Evolutionary conservation across 2,113 vertebrate species (phyloP), one percentile per base, ranked within the genome.

Genomic region (Gallinago undulata): DNA sequence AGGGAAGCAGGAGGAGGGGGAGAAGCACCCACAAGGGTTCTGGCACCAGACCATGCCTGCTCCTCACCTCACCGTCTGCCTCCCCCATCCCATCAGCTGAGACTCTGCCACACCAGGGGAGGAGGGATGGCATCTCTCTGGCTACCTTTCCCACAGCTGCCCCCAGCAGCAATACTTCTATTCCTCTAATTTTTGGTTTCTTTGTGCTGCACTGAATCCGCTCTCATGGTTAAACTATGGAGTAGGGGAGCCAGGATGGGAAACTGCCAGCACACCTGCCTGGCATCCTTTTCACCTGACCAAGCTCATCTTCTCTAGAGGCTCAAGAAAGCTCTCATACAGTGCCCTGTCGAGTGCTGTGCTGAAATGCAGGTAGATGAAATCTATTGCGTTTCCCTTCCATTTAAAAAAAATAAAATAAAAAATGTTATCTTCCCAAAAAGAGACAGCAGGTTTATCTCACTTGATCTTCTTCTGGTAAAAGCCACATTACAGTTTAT

Each of bases 371-470:
- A 77, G 59, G 64, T 21, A 72, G 80, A 94, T 51, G 73, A 72
- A 87, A 87, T 81, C 89, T 67, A 8, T 3, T 2, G 25, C 33
- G 1, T 68, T 89, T 91, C 43, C 43, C 43, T 92, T 64, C 80
- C 12, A 17, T 47, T 7, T 25, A 4, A 60, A 22, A 16, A 76
- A 94, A 56, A 87, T 74, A 37, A 73, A 13, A 12, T 16, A 55
- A 55, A 53, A 51, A 8, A 33, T 1, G 16, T 57, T 94, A 63
- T 84, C 88, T 55, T 25, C 31, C 74, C 41, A 3, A 39, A 64
- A 74, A 59, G 69, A 81, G 73, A 33, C 64, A 59, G 64, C 35
- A 31, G 35, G 31, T 81, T 93, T 90, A 87, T 94, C 91, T 92
- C 73, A 15, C 73, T 92, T 74, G 28, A 87, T 91, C 80, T 84